Evolutionary conservation across 2,888 invertebrate genomes (phyloP), one percentile per base, ranked within the genome.

Genomic region (Chesias legatella): DNA sequence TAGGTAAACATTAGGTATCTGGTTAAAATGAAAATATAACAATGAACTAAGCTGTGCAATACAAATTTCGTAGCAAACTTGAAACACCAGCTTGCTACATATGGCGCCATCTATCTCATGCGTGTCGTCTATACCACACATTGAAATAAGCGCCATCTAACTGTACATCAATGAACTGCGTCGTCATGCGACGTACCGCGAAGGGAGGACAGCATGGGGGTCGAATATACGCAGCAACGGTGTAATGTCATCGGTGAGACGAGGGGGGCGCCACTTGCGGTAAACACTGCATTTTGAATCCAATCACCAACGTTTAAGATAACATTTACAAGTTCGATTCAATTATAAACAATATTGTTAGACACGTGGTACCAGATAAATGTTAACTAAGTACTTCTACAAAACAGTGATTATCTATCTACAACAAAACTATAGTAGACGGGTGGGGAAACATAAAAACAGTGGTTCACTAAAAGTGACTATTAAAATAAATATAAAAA

Each of bases 231-330:
- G 91, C 85, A 92, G 91, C 79, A 94, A 89, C 83, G 92, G 93
- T 71, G 93, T 93, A 75, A 94, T 93, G 89, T 93, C 93, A 68
- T 93, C 92, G 63, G 92, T 91, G 90, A 94, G 92, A 83, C 94
- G 91, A 61, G 94, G 94, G 72, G 94, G 94, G 67, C 94, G 92
- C 95, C 95, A 95, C 84, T 94, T 93, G 88, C 94, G 93, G 89
- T 93, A 92, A 77, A 90, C 91, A 83, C 94, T 94, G 85, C 63
- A 65, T 78, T 76, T 73, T 60, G 60, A 70, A 69, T 69, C 76
- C 71, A 75, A 74, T 62, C 68, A 67, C 69, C 46, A 67, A 48
- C 41, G 39, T 8, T 64, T 70, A 65, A 58, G 58, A 67, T 67
- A 68, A 60, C 65, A 58, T 43, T 59, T 58, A 50, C 28, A 48